A percentile compares a stretch with the other conserved stretches of the same genome.
Evolutionary conservation across 1,140 invertebrate genomes (phyloP).

Genomic region (Chionoecetes opilio): DNA sequence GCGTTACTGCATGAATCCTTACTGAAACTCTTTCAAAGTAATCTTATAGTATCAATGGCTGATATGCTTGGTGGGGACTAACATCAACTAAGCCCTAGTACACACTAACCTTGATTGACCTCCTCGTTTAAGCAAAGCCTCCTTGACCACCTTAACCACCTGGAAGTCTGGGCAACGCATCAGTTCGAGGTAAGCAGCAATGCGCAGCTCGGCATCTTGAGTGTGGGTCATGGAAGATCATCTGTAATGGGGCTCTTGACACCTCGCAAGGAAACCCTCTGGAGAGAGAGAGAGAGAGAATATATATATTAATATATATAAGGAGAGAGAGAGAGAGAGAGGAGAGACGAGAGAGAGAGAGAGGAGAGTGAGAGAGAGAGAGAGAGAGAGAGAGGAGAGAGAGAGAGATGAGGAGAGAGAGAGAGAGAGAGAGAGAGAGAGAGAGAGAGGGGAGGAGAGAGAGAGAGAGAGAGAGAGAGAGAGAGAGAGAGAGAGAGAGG

Average conservation of each 20-base stretch:
- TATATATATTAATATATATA: neutral
- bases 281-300: neutral
- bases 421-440: slow-evolving; percentile 10
- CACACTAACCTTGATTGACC: slow-evolving; percentile 91
- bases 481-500: slow-evolving; percentile 44
- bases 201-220: slow-evolving; percentile 92
- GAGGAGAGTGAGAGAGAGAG: no score
- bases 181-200: slow-evolving; percentile 93
- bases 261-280: slow-evolving; percentile 82
- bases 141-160: slow-evolving; percentile 89
- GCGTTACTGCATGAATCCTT: no score
- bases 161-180: slow-evolving; percentile 94
- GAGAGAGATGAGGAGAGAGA: no score
- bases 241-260: slow-evolving; percentile 82
- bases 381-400: no score
- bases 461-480: neutral
- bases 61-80: no score
- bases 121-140: slow-evolving; percentile 89
- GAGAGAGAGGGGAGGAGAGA: neutral
- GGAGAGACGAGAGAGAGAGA: no score
- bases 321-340: neutral
- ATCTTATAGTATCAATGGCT: no score
- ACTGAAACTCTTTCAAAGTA: no score
- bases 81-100: neutral
- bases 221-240: slow-evolving; percentile 88